These are phyloP conservation scores for Emberiza fucata DNA, from an alignment of 2,113 vertebrate genomes.

Conservation along the genomic window DNA sequence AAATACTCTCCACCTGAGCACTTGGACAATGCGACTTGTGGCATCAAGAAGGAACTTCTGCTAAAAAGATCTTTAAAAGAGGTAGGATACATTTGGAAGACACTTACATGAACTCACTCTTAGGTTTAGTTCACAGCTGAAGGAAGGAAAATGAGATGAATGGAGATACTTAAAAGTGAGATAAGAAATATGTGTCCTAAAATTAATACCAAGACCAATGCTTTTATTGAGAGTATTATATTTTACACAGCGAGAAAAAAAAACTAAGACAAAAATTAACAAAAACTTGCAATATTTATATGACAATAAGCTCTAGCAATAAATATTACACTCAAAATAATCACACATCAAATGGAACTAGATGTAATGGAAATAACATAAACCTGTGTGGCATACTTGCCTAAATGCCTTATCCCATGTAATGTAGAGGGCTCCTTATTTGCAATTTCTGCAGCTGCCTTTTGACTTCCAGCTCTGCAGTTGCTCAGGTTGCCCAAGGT, in stretches of 20 bases:
- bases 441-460: neutral
- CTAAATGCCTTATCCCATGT: neutral
- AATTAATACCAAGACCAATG: neutral
- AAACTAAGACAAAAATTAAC: neutral
- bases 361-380: neutral
- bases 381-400: neutral
- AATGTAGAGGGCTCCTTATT: neutral
- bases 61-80: neutral
- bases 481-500: neutral
- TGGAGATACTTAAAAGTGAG: neutral
- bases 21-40: neutral
- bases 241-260: neutral
- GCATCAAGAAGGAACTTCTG: neutral
- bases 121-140: neutral
- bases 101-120: neutral
- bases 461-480: neutral
- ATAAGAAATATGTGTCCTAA: neutral
- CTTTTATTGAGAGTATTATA: neutral
- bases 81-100: neutral
- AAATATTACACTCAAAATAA: neutral
- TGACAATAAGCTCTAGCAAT: neutral
- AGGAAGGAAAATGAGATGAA: neutral
- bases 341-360: neutral
- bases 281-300: neutral
- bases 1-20: neutral